Evolutionary conservation across 2,797 vertebrate genomes (phyloP), one percentile per base, ranked within the genome.

Genomic region (Catostomus latipinnis): DNA sequence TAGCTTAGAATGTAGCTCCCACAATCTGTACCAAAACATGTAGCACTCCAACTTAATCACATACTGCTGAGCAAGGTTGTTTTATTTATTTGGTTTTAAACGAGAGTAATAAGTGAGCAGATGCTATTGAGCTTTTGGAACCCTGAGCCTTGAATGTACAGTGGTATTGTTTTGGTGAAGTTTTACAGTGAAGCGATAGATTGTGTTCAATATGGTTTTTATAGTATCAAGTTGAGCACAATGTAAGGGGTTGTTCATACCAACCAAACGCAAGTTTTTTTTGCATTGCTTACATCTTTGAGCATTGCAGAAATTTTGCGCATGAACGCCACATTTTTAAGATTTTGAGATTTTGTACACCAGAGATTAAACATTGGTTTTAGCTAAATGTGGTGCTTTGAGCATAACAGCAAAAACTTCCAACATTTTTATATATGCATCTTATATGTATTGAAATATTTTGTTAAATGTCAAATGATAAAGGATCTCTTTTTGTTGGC

Each of bases 1-100:
- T 77, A 56, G 54, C 49, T 73, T 62, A 79, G 77, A 75, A 81
- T 76, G 82, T 82, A 75, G 83, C 76, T 70, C 50, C 71, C 74
- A 80, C 81, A 87, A 80, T 88, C 84, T 87, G 86, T 86, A 54
- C 67, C 84, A 76, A 88, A 76, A 73, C 85, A 88, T 91, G 91
- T 92, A 93, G 91, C 92, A 89, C 85, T 76, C 82, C 56, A 70
- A 70, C 85, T 85, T 84, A 14, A 48, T 73, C 60, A 75, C 70
- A 80, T 57, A 48, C 61, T 46, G 43, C 76, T 74, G 61, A n/a
- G 43, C n/a, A 9, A 68, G 61, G 65, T 86, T 63, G 68, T 56
- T 56, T 45, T 16, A 12, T 81, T 70, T 60, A 63, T 63, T 83
- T 68, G 68, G 6, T 62, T 63, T 14, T 22, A 4, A 58, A 66